Base-by-base conservation (phyloP, 2,797 vertebrate genomes). In the Gambusia yucatana region DNA sequence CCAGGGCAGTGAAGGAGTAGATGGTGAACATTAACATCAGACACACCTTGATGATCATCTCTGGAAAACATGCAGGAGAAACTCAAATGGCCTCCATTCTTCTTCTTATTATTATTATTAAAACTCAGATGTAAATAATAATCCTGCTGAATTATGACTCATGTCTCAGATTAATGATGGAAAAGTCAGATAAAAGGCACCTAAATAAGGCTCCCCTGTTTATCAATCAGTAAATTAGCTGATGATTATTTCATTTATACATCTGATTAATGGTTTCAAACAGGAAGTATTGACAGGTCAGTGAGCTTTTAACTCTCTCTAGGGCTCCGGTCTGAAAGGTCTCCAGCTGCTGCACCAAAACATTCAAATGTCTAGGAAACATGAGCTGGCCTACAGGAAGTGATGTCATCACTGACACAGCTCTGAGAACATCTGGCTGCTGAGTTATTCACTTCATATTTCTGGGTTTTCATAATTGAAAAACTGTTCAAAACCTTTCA, bases 11-110 rank as follows among this genome's bases (percentile, higher is more conserved):
- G 91, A 97, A 96, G 77, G 97, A 97, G 25, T n/a, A 99, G 67
- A 97, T 78, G 3, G 96, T 97, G 59, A 97, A 99, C 13, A 98
- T 86, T 88, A 98, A 82, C 98, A 99, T 98, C 79, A 99, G 96
- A 43, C 95, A 77, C 52, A 97, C 94, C 96, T 99, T 99, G 94
- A 98, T 91, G 10, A 96, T 97, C 87, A 98, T 88, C 88, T 99
- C 98, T 99, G 96, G 84, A 82, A 82, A 4, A 25, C 30, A 13
- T 61, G 50, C n/a, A 6, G 0, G 0, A 44, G 30, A 69, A 67
- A 41, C 65, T 52, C 48, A 52, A 20, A 52, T 5, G 7, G 2
- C 20, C 20, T 25, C 20, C 20, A 52, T 50, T 50, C 2, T 22
- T 20, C 7, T 20, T 50, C 5, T 5, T 17, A 16, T 4, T 36